A percentile compares a stretch with the other conserved stretches of the same genome.
Evolutionary conservation across 1,140 invertebrate species (phyloP).

Genomic region (Tigriopus japonicus): DNA sequence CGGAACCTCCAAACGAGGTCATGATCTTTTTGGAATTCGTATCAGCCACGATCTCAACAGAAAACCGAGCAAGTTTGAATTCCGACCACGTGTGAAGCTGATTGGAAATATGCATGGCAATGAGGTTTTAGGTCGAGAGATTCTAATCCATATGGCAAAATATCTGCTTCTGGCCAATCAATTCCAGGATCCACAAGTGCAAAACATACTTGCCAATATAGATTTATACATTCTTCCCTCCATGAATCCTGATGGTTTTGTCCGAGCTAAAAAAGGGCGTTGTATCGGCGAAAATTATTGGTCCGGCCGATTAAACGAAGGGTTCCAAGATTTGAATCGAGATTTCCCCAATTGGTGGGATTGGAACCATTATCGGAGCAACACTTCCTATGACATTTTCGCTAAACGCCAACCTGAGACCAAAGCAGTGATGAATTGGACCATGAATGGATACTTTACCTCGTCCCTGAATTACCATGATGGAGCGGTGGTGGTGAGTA

Average conservation of each 20-base stretch:
- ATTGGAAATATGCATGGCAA: constrained; percentile 37
- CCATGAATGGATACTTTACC: constrained; percentile 34
- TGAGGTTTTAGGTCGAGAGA: constrained; percentile 31
- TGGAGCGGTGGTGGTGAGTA: constrained; percentile 40
- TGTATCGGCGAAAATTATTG: constrained; percentile 20
- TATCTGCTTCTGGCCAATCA: constrained; percentile 25
- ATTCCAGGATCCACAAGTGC: neutral
- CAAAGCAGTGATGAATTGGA: constrained; percentile 34
- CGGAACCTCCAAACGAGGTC: no score
- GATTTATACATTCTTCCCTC: constrained; percentile 27
- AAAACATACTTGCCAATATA: neutral
- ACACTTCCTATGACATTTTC: neutral
- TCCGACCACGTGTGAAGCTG: constrained; percentile 26
- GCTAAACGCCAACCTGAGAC: constrained; percentile 30
- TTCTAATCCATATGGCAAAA: constrained; percentile 28
- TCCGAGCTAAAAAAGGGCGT: constrained; percentile 23
- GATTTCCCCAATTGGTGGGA: constrained; percentile 33
- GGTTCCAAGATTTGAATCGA: constrained; percentile 34
- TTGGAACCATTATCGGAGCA: neutral
- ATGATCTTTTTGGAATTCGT: neutral
- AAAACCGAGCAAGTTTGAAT: neutral
- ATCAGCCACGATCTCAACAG: neutral
- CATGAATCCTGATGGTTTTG: constrained; percentile 39
- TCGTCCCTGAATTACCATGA: constrained; percentile 40
- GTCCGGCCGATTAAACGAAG: constrained; percentile 29